Conservation (phyloP, 2,797 vertebrate species). For the Pipistrellus pipistrellus region DNA sequence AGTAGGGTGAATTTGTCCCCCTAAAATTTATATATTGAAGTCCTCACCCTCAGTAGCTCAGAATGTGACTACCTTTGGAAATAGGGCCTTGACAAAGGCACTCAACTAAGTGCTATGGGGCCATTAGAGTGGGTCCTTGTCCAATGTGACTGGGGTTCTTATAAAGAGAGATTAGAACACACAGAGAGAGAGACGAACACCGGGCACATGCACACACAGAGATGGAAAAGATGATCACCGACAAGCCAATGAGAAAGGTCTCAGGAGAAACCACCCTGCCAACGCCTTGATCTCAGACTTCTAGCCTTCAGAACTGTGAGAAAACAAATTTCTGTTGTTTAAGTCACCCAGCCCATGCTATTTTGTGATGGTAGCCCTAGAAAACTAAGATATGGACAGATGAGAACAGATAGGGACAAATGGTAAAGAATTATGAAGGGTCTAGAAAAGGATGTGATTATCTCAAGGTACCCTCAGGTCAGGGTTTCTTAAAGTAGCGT, state of each 20-base stretch:
- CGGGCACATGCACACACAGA: neutral
- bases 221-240: too few species aligned
- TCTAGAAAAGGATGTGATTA: too few species aligned
- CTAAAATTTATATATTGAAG: neutral
- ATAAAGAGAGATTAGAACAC: neutral
- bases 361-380: too few species aligned
- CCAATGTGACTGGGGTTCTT: neutral
- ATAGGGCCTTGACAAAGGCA: neutral
- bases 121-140: neutral
- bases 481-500: slow-evolving; percentile 17
- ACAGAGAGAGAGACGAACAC: neutral
- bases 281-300: too few species aligned
- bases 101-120: neutral
- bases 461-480: too few species aligned
- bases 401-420: too few species aligned
- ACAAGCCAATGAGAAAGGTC: neutral
- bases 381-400: too few species aligned
- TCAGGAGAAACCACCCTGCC: too few species aligned
- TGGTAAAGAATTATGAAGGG: too few species aligned
- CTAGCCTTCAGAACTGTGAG: too few species aligned
- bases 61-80: neutral
- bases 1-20: neutral
- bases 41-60: neutral
- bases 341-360: too few species aligned
- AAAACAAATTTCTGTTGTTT: too few species aligned